These are phyloP conservation scores for Psammodynastes pulverulentus DNA, from an alignment of 2,113 vertebrate species.

Conservation along the genomic window DNA sequence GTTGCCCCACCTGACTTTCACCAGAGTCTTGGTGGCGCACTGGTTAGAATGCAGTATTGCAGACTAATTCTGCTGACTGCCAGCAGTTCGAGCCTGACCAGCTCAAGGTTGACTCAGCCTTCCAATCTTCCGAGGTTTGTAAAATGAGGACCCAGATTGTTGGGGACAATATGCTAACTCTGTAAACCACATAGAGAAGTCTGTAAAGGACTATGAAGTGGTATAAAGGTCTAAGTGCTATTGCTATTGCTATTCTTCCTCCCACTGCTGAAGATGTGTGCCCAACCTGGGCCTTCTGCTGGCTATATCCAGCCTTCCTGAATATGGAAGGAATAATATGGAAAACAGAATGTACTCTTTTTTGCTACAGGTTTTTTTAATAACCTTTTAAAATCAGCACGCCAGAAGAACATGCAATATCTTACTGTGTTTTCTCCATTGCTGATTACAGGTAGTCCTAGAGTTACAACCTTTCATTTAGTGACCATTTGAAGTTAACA, in stretches of 20 bases:
- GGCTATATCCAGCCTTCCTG: neutral
- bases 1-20: neutral
- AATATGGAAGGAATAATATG: neutral
- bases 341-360: neutral
- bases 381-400: neutral
- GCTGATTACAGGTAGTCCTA: neutral
- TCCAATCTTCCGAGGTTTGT: neutral
- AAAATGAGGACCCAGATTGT: neutral
- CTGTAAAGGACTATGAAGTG: neutral
- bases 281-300: neutral
- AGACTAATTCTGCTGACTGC: neutral
- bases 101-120: neutral
- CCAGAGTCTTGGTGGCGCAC: neutral
- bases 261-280: neutral
- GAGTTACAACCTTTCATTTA: neutral
- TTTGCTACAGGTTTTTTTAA: neutral
- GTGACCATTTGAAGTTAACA: neutral
- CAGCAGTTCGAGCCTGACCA: neutral
- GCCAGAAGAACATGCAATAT: neutral
- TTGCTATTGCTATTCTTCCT: neutral
- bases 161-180: neutral
- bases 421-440: neutral
- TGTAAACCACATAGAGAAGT: neutral
- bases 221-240: neutral
- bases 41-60: neutral